Percentiles rank a stretch among this genome's conserved stretches.
phyloP scores from a whole-genome alignment of 2,888 invertebrate genomes.

The Deroplatys truncata region DNA sequence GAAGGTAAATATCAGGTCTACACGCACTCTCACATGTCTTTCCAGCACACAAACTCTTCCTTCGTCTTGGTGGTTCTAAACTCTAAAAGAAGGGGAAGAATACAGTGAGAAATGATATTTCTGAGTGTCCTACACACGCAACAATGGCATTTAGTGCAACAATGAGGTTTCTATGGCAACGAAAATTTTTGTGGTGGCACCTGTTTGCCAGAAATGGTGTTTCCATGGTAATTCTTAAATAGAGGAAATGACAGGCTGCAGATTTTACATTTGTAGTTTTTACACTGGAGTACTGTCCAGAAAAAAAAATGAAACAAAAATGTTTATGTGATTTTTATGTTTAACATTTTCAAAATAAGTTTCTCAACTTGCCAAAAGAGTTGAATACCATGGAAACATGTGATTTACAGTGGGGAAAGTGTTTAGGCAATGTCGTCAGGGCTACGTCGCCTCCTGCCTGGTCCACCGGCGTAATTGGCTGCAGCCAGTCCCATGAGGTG shows the following conservation, averaged over 20 bases:
- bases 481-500: slow-evolving; percentile 87
- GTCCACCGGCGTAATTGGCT: slow-evolving; percentile 84
- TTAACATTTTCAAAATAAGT: no score
- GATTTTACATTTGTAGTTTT: no score
- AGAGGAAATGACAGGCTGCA: no score
- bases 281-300: no score
- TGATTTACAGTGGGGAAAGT: neutral
- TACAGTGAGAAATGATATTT: neutral
- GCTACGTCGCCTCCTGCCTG: slow-evolving; percentile 76
- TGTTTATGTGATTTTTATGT: no score
- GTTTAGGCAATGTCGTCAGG: neutral
- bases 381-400: no score
- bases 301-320: no score
- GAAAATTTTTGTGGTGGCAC: neutral
- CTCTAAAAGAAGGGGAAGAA: neutral
- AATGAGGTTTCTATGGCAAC: neutral
- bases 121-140: neutral
- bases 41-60: neutral
- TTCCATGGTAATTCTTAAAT: neutral
- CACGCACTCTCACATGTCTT: neutral
- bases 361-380: no score
- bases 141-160: neutral
- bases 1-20: neutral
- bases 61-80: neutral
- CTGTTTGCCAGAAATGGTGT: neutral